Conservation (phyloP, 2,113 vertebrate genomes). For the Ictidomys tridecemlineatus region DNA sequence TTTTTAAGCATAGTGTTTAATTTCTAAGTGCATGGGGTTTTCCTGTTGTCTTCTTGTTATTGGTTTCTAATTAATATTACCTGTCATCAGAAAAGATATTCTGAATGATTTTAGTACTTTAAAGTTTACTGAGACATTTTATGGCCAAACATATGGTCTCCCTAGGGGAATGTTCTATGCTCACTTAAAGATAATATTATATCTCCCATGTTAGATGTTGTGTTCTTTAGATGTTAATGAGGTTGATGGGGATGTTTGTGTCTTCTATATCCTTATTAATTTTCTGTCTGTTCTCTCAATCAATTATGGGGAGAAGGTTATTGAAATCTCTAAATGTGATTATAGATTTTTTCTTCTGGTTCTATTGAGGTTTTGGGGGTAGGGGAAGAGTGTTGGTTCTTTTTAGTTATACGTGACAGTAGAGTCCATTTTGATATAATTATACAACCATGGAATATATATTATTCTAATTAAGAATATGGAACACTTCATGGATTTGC, state of each 20-base stretch:
- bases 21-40: neutral
- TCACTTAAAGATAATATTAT: neutral
- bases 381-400: too few relatives aligned
- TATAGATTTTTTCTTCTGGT: neutral
- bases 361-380: neutral
- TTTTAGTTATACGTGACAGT: too few relatives aligned
- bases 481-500: too few relatives aligned
- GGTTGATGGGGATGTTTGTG: neutral
- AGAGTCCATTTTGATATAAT: too few relatives aligned
- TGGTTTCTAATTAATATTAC: neutral
- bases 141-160: neutral
- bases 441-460: too few relatives aligned
- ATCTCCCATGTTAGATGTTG: neutral
- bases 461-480: too few relatives aligned
- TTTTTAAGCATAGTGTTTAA: neutral
- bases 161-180: neutral
- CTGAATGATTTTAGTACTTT: neutral
- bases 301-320: neutral
- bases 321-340: neutral
- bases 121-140: neutral
- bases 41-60: neutral
- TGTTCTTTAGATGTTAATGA: neutral
- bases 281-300: neutral
- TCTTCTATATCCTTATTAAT: neutral
- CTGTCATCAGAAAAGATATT: neutral